Conservation (phyloP, 2,797 vertebrate genomes). For the Eulemur rubriventer region DNA sequence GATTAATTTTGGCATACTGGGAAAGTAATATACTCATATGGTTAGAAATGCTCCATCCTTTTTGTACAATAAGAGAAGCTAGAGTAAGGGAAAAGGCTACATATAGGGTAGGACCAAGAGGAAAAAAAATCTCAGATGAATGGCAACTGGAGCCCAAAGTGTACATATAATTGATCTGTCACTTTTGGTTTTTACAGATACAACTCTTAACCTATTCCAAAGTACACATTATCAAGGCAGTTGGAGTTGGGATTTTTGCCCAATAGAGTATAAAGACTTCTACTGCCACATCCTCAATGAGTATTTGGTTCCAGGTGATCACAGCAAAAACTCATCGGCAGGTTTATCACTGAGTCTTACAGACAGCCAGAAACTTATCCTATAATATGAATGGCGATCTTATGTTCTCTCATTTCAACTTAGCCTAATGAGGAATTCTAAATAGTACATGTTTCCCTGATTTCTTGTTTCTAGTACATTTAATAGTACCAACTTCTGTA, state of each 20-base stretch:
- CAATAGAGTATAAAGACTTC: not conserved
- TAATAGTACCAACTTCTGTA: not conserved
- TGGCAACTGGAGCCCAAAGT: not conserved
- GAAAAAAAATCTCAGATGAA: not conserved
- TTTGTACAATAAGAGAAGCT: not conserved
- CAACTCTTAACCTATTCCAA: accelerated
- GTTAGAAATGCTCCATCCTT: not conserved
- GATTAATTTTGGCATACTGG: not conserved
- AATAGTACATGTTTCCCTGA: not conserved
- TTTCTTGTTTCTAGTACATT: not conserved
- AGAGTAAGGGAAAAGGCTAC: not conserved
- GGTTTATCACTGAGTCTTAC: not conserved
- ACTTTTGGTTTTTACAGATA: not conserved
- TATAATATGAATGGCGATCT: not conserved
- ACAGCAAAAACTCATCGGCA: not conserved
- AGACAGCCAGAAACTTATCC: not conserved
- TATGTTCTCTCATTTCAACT: not conserved
- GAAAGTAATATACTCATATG: not conserved
- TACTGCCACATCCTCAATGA: not conserved
- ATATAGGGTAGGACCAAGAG: not conserved
- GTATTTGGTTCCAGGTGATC: not conserved
- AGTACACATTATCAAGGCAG: not conserved
- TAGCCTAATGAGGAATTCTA: not conserved
- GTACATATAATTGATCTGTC: not conserved
- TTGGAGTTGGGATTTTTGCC: not conserved